A percentile compares a stretch with the other conserved stretches of the same genome.
phyloP scores from a whole-genome alignment of 1,140 invertebrate genomes.

The Pomacea maculata region DNA sequence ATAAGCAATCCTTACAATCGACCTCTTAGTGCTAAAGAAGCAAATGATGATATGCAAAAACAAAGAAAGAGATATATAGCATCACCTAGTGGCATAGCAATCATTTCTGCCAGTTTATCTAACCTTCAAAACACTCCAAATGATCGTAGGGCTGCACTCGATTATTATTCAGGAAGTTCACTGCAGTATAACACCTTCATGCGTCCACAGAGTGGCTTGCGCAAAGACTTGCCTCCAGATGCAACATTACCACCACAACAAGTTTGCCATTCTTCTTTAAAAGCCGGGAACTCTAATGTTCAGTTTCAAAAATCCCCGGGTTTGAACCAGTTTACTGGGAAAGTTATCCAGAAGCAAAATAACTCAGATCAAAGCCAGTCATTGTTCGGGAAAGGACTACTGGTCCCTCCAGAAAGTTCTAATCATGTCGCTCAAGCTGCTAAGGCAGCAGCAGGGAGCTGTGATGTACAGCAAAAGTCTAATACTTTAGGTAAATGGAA shows the following conservation, averaged over 20 bases:
- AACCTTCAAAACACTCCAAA: too few species aligned
- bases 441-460: too few species aligned
- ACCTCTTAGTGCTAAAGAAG: slow-evolving; percentile 60
- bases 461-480: too few species aligned
- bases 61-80: slow-evolving; percentile 37
- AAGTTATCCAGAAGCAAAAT: not conserved
- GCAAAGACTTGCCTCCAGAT: slow-evolving; percentile 9
- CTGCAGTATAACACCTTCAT: slow-evolving; percentile 56
- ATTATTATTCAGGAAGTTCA: not conserved
- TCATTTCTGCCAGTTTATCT: not conserved
- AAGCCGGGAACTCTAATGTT: not conserved
- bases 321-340: not conserved
- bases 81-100: slow-evolving; percentile 15
- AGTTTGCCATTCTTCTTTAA: not conserved
- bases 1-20: slow-evolving; percentile 49
- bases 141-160: too few species aligned
- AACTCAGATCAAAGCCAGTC: not conserved
- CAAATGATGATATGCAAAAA: slow-evolving; percentile 42
- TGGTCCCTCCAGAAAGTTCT: not conserved
- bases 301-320: not conserved
- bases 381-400: not conserved
- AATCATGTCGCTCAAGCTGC: too few species aligned
- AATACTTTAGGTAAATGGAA: too few species aligned
- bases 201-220: slow-evolving; percentile 53
- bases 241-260: not conserved